A percentile compares a stretch with the other conserved stretches of the same genome.
Conservation (phyloP, 2,113 vertebrate genomes). For the Tamias sibiricus region DNA sequence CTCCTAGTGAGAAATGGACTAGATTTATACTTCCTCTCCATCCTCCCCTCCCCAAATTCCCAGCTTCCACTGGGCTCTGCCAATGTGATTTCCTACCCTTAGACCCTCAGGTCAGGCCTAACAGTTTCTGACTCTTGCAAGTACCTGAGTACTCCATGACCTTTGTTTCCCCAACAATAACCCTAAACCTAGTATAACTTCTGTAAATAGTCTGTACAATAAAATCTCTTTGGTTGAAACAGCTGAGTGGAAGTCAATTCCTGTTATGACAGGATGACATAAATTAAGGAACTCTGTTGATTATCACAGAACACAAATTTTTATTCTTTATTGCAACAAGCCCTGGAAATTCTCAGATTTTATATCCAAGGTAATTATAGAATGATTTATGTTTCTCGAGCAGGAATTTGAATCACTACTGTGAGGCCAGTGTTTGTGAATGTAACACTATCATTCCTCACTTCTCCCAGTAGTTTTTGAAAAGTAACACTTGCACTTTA, state of each 20-base stretch:
- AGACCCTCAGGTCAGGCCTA: neutral
- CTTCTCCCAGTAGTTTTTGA: neutral
- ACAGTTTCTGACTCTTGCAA: neutral
- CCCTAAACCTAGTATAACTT: neutral
- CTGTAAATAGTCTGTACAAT: neutral
- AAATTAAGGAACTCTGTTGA: neutral
- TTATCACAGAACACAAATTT: neutral
- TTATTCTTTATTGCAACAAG: neutral
- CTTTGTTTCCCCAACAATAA: neutral
- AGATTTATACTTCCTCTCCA: too few species aligned
- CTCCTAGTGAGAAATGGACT: too few species aligned
- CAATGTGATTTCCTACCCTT: neutral
- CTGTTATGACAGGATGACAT: neutral
- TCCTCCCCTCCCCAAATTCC: neutral
- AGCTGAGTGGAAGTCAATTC: neutral
- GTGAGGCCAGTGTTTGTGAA: neutral
- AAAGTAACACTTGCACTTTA: conserved; percentile 28
- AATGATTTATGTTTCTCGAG: conserved; percentile 35
- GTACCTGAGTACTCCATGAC: neutral
- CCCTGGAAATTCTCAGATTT: conserved; percentile 13
- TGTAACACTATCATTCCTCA: neutral
- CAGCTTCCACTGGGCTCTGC: neutral
- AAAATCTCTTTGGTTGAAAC: conserved; percentile 1
- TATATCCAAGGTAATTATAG: neutral
- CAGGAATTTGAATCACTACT: conserved; percentile 13